Percentiles rank a stretch among this genome's conserved stretches.
Conservation (phyloP, 2,113 vertebrate genomes). For the Indicator maculatus region DNA sequence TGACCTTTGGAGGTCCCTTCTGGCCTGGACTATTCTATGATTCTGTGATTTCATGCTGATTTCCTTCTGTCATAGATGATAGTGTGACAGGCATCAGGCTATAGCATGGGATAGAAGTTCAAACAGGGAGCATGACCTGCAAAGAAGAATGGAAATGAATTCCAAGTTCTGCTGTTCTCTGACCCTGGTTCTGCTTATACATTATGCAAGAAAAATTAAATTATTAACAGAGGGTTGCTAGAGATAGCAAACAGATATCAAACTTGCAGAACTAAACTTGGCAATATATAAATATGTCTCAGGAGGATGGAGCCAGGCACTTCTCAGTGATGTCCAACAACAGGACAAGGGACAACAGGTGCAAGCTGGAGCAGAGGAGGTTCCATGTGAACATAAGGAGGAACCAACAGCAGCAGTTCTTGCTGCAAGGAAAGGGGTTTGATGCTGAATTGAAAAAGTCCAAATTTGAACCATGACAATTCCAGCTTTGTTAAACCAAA, state of each 20-base stretch:
- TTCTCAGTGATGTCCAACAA: too few species aligned
- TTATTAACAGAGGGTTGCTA: neutral
- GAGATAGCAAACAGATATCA: neutral
- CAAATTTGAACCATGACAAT: neutral
- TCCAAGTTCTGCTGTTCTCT: neutral
- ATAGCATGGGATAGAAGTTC: neutral
- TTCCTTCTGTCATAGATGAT: neutral
- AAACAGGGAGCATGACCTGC: neutral
- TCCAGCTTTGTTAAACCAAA: neutral
- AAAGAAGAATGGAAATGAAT: neutral
- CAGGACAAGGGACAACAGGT: too few species aligned
- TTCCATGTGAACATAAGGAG: too few species aligned
- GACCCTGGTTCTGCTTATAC: neutral
- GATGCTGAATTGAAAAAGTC: neutral
- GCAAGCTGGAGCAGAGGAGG: too few species aligned
- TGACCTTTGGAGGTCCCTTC: too few species aligned
- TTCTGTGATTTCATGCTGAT: neutral
- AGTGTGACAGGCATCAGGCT: neutral
- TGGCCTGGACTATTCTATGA: too few species aligned
- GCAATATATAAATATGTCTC: neutral
- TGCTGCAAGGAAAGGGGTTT: neutral
- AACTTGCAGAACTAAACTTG: neutral
- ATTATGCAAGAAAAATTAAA: neutral
- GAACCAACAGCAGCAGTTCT: neutral
- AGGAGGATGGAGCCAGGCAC: too few species aligned